Base-by-base conservation (phyloP, 2,888 invertebrate genomes). In the Ophion ventricosus region DNA sequence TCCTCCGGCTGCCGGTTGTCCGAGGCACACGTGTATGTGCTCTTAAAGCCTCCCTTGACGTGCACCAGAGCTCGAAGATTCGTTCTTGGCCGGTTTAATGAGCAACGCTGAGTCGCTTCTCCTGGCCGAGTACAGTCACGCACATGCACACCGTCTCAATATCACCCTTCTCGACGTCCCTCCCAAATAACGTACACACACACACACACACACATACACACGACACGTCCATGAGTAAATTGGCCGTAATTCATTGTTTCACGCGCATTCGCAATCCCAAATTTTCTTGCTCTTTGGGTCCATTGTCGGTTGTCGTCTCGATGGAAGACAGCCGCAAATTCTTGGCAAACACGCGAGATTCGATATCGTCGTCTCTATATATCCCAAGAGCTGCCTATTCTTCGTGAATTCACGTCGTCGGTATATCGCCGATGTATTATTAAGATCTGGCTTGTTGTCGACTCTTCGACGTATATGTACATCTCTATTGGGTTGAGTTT, bases 331-430 rank as follows among this genome's bases (percentile, higher is more conserved):
- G 25, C 40, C 54, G 57, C 25, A 78, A 85, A 83, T 83, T 83
- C 78, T 84, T 84, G 79, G 87, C 85, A 87, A 86, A 86, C 86
- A 73, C 10, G 64, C 66, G 84, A 80, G 80, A 87, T 85, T 87
- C 85, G 83, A 84, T 80, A 80, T 86, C 78, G 86, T 75, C 83
- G 64, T 43, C 26, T 67, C 63, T 64, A 26, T 26, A n/a, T 25
- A 26, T 49, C 56, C 40, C 35, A 20, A 14, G 54, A 54, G 14
- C 56, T 63, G 57, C 76, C 74, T 57, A 69, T 80, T 56, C 76
- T 35, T 66, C 59, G 75, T 57, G 29, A 75, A 77, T 76, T 59
- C 54, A 69, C 79, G 57, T 85, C 74, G 61, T 61, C 74, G 61
- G 56, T 77, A 86, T 84, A 79, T 88, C 80, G 57, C 67, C 72